phyloP scores from a whole-genome alignment of 2,797 vertebrate species.

The Nothura maculosa region DNA sequence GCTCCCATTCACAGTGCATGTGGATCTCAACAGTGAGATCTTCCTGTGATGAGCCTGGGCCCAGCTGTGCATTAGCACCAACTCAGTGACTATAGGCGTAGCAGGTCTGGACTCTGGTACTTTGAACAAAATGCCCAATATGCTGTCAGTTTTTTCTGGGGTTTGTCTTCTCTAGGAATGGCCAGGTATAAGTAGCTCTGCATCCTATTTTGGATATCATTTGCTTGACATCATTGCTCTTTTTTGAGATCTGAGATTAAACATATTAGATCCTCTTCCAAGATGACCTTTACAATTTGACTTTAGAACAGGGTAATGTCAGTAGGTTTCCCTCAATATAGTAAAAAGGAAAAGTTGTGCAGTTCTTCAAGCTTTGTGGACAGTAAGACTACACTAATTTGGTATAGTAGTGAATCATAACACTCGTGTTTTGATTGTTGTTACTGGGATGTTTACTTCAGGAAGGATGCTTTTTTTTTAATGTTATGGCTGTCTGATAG shows the following conservation, averaged over 20 bases:
- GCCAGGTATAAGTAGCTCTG: neutral
- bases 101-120: neutral
- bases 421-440: neutral
- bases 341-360: neutral
- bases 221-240: accelerated
- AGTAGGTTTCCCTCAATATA: neutral
- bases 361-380: neutral
- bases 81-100: neutral
- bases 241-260: neutral
- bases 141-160: neutral
- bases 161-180: neutral
- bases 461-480: neutral
- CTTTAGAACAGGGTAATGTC: neutral
- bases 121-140: neutral
- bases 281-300: neutral
- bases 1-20: accelerated
- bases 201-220: neutral
- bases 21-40: neutral
- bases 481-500: neutral
- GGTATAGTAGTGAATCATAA: neutral
- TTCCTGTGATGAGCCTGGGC: neutral
- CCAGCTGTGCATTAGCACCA: neutral
- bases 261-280: neutral
- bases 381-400: neutral
- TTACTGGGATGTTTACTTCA: neutral